Percentiles rank a stretch among this genome's conserved stretches.
Evolutionary conservation across 2,888 invertebrate genomes (phyloP).

Genomic region (Lasius fuliginosus): DNA sequence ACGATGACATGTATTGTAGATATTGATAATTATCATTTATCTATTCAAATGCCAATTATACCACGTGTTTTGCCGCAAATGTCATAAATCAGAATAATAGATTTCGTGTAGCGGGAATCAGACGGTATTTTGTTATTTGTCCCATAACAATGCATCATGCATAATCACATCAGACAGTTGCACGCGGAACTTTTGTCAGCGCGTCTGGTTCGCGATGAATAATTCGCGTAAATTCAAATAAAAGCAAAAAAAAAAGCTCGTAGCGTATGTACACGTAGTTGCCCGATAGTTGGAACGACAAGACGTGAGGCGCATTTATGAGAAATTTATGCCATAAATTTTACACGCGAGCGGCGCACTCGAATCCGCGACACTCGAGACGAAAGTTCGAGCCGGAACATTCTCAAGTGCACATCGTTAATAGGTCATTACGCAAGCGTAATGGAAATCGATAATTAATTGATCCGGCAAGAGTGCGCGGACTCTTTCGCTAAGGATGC

Average conservation of each 20-base stretch:
- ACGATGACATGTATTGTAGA: not conserved
- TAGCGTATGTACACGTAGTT: not conserved
- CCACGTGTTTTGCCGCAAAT: not conserved
- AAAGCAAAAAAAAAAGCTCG: constrained; percentile 7
- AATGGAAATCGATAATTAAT: constrained; percentile 82
- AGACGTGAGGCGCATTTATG: constrained; percentile 36
- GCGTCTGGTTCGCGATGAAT: constrained; percentile 29
- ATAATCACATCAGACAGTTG: constrained; percentile 40
- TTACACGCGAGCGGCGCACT: constrained; percentile 8
- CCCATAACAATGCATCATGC: constrained; percentile 21
- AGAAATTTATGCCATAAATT: constrained; percentile 59
- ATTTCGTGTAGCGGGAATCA: not conserved
- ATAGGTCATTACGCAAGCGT: constrained; percentile 77
- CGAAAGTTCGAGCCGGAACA: constrained; percentile 59
- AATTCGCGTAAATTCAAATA: constrained; percentile 42
- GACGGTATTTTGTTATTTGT: constrained; percentile 29
- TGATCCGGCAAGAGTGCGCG: constrained; percentile 70
- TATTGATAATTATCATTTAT: constrained; percentile 35
- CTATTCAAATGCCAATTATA: not conserved
- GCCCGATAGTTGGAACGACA: constrained; percentile 41
- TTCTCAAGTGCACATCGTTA: constrained; percentile 74
- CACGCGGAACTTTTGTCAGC: constrained; percentile 25
- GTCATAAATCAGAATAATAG: constrained; percentile 30
- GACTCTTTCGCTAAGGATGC: constrained; percentile 64
- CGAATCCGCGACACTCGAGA: constrained; percentile 60